Evolutionary conservation across 2,888 invertebrate genomes (phyloP).

Genomic region (Craniophora ligustri): DNA sequence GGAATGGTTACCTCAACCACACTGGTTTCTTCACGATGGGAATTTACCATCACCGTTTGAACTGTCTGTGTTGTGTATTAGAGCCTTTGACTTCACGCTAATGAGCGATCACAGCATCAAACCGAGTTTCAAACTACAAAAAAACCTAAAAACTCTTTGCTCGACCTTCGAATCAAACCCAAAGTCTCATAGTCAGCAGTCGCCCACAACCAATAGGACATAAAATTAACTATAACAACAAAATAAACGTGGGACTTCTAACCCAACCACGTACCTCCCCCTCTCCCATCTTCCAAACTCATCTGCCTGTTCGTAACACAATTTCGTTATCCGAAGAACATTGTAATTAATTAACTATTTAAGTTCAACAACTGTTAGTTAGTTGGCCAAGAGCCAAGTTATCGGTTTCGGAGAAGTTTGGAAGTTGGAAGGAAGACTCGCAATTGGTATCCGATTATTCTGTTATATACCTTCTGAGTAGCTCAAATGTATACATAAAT

Average conservation of each 20-base stretch:
- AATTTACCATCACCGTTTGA: too few species aligned
- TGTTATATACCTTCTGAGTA: slow-evolving; percentile 9
- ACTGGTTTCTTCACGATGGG: too few species aligned
- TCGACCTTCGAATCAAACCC: too few species aligned
- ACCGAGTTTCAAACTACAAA: too few species aligned
- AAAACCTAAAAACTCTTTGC: too few species aligned
- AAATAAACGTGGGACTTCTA: slow-evolving; percentile 1
- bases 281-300: neutral
- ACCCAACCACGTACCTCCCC: neutral
- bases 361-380: slow-evolving; percentile 6
- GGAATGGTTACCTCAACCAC: too few species aligned
- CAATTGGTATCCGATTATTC: slow-evolving; percentile 18
- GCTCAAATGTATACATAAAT: slow-evolving; percentile 8
- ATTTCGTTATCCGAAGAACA: neutral
- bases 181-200: too few species aligned
- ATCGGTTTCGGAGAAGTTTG: slow-evolving; percentile 18
- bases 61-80: too few species aligned
- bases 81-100: too few species aligned
- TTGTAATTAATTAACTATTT: slow-evolving; percentile 19
- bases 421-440: slow-evolving; percentile 9
- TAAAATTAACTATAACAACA: too few species aligned
- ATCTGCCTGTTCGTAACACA: neutral
- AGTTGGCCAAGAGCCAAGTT: slow-evolving; percentile 16
- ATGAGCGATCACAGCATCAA: too few species aligned
- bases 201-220: too few species aligned